Evolutionary conservation across 2,797 vertebrate species (phyloP).

Genomic region (Chelmon rostratus): DNA sequence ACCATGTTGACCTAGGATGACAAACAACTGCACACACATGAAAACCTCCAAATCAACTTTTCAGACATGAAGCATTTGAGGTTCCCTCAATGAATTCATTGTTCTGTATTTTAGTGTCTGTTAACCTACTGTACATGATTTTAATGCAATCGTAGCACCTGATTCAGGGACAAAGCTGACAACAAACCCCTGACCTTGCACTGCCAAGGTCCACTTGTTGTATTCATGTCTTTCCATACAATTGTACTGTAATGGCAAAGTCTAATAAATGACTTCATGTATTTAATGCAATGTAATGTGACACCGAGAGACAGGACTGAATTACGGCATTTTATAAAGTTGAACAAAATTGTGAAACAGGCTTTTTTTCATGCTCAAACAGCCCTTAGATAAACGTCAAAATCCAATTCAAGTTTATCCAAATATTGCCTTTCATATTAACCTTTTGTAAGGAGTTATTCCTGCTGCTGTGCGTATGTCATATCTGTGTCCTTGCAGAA

Average conservation of each 20-base stretch:
- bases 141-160: too few relatives aligned
- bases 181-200: not conserved
- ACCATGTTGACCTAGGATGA: constrained; percentile 35
- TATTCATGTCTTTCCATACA: too few relatives aligned
- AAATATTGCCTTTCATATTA: not conserved
- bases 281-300: not conserved
- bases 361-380: too few relatives aligned
- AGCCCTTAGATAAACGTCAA: not conserved
- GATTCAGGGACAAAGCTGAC: not conserved
- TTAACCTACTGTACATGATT: not conserved
- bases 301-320: not conserved
- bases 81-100: not conserved
- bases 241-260: not conserved
- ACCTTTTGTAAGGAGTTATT: too few relatives aligned
- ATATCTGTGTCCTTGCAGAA: not conserved
- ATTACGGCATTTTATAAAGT: not conserved
- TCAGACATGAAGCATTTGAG: constrained; percentile 14
- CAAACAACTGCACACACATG: constrained; percentile 39
- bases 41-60: constrained; percentile 31
- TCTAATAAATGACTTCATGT: not conserved
- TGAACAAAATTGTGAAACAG: not conserved
- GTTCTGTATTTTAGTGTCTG: constrained; percentile 4
- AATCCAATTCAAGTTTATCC: not conserved
- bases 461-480: not conserved
- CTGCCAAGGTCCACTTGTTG: too few relatives aligned